phyloP scores from a whole-genome alignment of 2,888 invertebrate genomes.

The Malthinus flaveolus region DNA sequence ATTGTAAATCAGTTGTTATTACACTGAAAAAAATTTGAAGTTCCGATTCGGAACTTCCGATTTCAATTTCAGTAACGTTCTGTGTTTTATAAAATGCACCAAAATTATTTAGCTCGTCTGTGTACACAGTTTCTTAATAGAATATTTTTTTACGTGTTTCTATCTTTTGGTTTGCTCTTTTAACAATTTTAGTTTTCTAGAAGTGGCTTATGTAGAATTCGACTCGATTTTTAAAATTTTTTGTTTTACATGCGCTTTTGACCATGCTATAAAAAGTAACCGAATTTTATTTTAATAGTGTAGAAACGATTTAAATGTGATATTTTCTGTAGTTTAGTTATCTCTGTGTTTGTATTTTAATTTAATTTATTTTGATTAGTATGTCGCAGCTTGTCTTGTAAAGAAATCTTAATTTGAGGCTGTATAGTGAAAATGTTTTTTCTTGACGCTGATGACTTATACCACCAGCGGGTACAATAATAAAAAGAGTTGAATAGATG shows the following conservation, averaged over 20 bases:
- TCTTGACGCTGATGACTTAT: no score
- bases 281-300: constrained; percentile 23
- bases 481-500: no score
- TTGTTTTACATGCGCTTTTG: constrained; percentile 3
- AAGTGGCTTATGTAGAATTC: constrained; percentile 4
- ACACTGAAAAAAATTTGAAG: constrained; percentile 38
- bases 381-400: neutral
- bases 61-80: constrained; percentile 18
- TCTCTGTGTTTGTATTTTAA: constrained; percentile 20
- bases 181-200: constrained; percentile 10
- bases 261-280: constrained; percentile 28
- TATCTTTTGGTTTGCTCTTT: constrained; percentile 23
- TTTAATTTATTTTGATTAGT: constrained; percentile 5
- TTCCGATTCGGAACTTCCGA: constrained; percentile 8
- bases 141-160: constrained; percentile 15
- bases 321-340: constrained; percentile 20
- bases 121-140: constrained; percentile 43
- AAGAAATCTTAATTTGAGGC: neutral
- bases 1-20: constrained; percentile 52
- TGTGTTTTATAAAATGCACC: constrained; percentile 25
- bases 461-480: no score
- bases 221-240: constrained; percentile 7
- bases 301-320: constrained; percentile 23
- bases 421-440: constrained; percentile 1
- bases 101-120: constrained; percentile 39